Percentiles rank a stretch among this genome's conserved stretches.
phyloP scores from a whole-genome alignment of 2,797 vertebrate genomes.

The Molossus alvarezi region DNA sequence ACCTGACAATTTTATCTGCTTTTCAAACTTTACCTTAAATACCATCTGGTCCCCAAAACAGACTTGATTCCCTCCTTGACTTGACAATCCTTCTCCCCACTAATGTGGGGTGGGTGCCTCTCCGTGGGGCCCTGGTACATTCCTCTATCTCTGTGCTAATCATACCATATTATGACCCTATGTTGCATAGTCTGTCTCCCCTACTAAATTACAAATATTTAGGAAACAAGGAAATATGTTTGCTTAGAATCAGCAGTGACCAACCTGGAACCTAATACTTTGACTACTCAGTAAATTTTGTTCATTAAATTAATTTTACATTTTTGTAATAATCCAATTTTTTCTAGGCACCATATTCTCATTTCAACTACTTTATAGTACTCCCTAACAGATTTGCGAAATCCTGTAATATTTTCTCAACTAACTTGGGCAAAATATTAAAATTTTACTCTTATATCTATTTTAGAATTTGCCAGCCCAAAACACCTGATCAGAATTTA shows the following conservation, averaged over 20 bases:
- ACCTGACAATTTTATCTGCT: background rate
- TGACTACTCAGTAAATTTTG: background rate
- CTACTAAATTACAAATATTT: background rate
- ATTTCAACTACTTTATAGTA: conserved; percentile 50
- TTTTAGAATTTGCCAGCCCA: conserved; percentile 34
- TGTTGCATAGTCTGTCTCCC: background rate
- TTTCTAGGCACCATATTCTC: background rate
- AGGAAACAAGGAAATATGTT: background rate
- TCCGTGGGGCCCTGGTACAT: too few relatives aligned
- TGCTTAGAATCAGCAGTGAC: conserved; percentile 5
- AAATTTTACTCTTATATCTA: background rate
- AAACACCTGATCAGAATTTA: conserved; percentile 61
- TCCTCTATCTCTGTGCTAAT: background rate
- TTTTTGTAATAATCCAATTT: conserved; percentile 45
- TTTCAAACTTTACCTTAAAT: background rate
- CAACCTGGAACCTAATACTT: background rate
- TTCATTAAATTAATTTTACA: conserved; percentile 35
- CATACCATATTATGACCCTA: background rate
- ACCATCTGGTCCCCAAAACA: background rate
- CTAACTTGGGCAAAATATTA: conserved; percentile 37
- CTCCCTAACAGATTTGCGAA: conserved; percentile 55
- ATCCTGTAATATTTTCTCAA: conserved; percentile 40
- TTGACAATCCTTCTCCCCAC: background rate
- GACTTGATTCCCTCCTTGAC: background rate
- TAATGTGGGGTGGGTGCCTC: background rate